These are phyloP conservation scores for Percopsis transmontana DNA, from an alignment of 2,113 vertebrate species.

Conservation along the genomic window DNA sequence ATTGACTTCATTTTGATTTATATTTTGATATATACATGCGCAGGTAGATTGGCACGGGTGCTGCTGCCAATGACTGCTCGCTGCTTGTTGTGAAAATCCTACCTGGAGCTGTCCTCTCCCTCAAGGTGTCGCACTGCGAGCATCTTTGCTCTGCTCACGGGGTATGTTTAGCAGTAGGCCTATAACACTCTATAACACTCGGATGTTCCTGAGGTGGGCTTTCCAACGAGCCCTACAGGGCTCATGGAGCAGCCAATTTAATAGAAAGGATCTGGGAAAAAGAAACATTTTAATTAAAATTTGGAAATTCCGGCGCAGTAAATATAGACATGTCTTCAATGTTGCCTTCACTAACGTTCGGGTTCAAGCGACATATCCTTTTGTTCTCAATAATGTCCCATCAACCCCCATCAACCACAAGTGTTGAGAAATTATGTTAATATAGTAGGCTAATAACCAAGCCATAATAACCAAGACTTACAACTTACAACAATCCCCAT, in stretches of 20 bases:
- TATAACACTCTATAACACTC: neutral
- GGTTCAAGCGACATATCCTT: no score
- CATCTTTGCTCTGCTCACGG: no score
- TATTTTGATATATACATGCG: neutral
- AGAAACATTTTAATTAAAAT: slow-evolving; percentile 47
- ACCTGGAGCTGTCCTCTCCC: neutral
- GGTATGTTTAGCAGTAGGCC: neutral
- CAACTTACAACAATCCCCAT: no score
- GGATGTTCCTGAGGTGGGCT: slow-evolving; percentile 4
- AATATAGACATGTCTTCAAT: neutral
- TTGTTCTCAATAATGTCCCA: no score
- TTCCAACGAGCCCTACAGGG: neutral
- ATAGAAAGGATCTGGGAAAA: slow-evolving; percentile 14
- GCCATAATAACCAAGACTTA: no score
- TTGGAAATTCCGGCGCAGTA: slow-evolving; percentile 28
- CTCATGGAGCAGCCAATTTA: slow-evolving; percentile 9
- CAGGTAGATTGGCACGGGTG: slow-evolving; percentile 22
- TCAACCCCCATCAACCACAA: no score
- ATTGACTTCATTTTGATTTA: neutral
- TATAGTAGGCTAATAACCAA: no score
- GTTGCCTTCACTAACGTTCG: no score
- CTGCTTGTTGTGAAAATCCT: neutral
- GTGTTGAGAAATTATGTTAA: no score
- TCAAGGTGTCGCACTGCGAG: neutral
- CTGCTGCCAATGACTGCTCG: neutral